Percentiles rank a stretch among this genome's conserved stretches.
Evolutionary conservation across 64 coral and sea anemone species (phyloP).

Genomic region (Pocillopora verrucosa): DNA sequence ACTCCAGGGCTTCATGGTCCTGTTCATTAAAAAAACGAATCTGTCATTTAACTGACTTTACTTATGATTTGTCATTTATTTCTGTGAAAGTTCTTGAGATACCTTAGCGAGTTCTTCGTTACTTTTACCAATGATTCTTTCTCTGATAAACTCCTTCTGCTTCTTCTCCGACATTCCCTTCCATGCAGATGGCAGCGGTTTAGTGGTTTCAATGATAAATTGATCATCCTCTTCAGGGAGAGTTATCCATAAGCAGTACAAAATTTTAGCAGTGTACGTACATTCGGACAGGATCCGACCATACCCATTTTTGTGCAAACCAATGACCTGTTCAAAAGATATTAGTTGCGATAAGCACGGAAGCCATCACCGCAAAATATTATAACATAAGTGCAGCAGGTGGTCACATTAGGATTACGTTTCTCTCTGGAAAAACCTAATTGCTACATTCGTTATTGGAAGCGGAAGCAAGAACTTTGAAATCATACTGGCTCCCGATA

Average conservation of each 20-base stretch:
- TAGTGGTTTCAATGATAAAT: slow-evolving; percentile 72
- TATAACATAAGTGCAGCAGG: too few relatives aligned
- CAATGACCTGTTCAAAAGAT: slow-evolving; percentile 56
- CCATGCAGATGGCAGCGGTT: slow-evolving; percentile 38
- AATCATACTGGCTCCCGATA: too few relatives aligned
- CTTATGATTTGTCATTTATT: neutral
- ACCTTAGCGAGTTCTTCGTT: slow-evolving; percentile 67
- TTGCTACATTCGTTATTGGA: too few relatives aligned
- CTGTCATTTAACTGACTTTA: too few relatives aligned
- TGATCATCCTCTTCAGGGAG: slow-evolving; percentile 69
- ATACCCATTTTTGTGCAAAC: slow-evolving; percentile 75
- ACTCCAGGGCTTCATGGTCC: slow-evolving; percentile 71
- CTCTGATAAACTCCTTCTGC: slow-evolving; percentile 58
- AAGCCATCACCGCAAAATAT: too few relatives aligned
- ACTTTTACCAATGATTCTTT: slow-evolving; percentile 71
- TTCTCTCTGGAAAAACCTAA: too few relatives aligned
- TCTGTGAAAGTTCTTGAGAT: neutral
- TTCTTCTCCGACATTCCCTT: neutral
- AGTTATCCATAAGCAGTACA: slow-evolving; percentile 81
- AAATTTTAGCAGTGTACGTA: slow-evolving; percentile 75
- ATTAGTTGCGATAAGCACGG: too few relatives aligned
- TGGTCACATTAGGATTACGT: too few relatives aligned
- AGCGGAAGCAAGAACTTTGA: too few relatives aligned
- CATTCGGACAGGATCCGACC: slow-evolving; percentile 89
- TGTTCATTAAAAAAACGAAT: neutral